A percentile compares a stretch with the other conserved stretches of the same genome.
Conservation (phyloP, 1,140 invertebrate genomes). For the Drosophila ercepeae region DNA sequence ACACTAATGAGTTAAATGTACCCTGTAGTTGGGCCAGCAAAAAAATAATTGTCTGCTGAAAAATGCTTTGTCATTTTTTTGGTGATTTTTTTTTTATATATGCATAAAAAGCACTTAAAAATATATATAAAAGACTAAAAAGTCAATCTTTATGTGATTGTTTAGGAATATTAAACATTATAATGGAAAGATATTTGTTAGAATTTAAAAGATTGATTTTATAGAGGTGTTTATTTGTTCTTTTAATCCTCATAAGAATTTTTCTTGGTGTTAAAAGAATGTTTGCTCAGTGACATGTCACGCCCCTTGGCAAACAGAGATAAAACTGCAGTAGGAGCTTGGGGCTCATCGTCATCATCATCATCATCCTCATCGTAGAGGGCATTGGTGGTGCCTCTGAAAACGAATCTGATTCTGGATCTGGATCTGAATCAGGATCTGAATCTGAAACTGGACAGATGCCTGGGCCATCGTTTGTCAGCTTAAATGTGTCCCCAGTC, state of each 20-base stretch:
- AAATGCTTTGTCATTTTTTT: conserved; percentile 57
- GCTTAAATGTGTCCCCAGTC: conserved; percentile 60
- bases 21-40: not conserved
- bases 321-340: conserved; percentile 33
- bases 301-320: conserved; percentile 30
- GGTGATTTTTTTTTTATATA: conserved; percentile 13
- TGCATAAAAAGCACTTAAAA: conserved; percentile 39
- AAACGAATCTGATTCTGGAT: conserved; percentile 45
- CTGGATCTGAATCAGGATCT: conserved; percentile 36
- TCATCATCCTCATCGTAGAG: conserved; percentile 40
- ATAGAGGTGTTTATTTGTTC: too few species aligned
- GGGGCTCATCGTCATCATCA: conserved; percentile 5
- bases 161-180: not conserved
- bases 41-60: conserved; percentile 34
- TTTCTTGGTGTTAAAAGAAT: conserved; percentile 40
- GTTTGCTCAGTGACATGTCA: conserved; percentile 29
- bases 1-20: not conserved
- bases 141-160: not conserved
- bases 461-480: conserved; percentile 70
- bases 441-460: conserved; percentile 49
- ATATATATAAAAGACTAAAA: conserved; percentile 10
- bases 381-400: conserved; percentile 38
- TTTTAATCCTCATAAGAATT: not conserved
- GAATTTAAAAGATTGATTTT: not conserved
- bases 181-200: not conserved